Conservation (phyloP, 2,113 vertebrate genomes). For the Glareola pratincola region DNA sequence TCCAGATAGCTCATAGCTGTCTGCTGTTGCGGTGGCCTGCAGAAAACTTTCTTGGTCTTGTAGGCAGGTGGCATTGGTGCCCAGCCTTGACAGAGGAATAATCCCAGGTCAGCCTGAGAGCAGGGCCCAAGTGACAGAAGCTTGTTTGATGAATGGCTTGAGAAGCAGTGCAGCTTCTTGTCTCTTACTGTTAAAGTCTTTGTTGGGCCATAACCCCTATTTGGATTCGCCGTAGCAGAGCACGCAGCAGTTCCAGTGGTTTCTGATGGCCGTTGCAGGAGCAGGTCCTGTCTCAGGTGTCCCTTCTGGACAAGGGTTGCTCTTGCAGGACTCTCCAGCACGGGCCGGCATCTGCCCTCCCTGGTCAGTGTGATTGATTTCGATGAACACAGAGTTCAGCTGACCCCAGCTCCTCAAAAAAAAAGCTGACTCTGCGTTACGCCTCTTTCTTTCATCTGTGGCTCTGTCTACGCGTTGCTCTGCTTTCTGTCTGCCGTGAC, state of each 20-base stretch:
- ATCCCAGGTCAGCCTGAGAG: neutral
- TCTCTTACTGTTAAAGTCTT: neutral
- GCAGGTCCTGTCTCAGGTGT: neutral
- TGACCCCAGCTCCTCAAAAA: neutral
- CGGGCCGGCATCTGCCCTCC: neutral
- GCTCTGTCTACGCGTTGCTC: rapidly evolving
- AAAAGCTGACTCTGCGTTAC: neutral
- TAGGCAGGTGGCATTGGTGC: neutral
- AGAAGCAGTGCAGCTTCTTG: neutral
- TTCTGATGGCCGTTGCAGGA: neutral
- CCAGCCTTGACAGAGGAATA: neutral
- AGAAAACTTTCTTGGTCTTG: neutral
- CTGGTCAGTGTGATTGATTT: neutral
- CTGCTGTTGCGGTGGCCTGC: neutral
- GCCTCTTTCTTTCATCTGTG: neutral
- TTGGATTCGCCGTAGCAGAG: neutral
- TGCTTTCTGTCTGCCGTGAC: neutral
- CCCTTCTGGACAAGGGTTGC: neutral
- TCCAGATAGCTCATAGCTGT: neutral
- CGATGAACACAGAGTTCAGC: neutral
- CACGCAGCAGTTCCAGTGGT: neutral
- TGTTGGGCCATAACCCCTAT: neutral
- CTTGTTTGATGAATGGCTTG: neutral
- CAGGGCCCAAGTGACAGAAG: rapidly evolving
- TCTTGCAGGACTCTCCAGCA: neutral